Percentiles rank a stretch among this genome's conserved stretches.
phyloP scores from a whole-genome alignment of 2,797 vertebrate genomes.

The Amniataba percoides region DNA sequence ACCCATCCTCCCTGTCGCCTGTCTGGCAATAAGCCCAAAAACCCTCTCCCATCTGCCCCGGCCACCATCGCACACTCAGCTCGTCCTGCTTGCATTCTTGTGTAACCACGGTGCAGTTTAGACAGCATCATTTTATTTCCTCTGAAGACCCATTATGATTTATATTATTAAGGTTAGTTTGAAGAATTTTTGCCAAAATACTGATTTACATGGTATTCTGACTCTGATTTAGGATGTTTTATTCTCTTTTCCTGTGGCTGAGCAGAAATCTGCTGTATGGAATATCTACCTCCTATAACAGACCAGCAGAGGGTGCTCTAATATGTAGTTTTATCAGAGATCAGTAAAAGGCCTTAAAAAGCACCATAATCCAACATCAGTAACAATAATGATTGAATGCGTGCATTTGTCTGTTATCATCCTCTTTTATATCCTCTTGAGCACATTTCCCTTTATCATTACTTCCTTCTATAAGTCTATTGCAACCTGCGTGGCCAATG shows the following conservation, averaged over 20 bases:
- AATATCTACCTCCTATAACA: background rate
- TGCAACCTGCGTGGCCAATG: background rate
- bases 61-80: conserved; percentile 32
- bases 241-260: background rate
- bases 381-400: background rate
- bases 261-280: background rate
- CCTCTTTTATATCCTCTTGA: background rate
- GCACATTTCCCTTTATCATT: conserved; percentile 1
- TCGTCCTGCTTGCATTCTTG: conserved; percentile 27
- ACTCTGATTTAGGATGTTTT: background rate
- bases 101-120: background rate
- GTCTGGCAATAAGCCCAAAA: conserved; percentile 52
- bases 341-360: background rate
- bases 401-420: conserved; percentile 6
- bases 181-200: background rate
- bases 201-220: too few species aligned
- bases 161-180: background rate
- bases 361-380: background rate
- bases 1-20: conserved; percentile 60
- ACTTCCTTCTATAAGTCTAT: background rate
- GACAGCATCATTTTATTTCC: background rate
- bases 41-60: conserved; percentile 38
- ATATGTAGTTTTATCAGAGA: conserved; percentile 38
- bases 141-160: background rate
- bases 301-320: conserved; percentile 70